These are phyloP conservation scores for Drosophila pectinifera DNA, from an alignment of 1,140 invertebrate species.

Conservation along the genomic window DNA sequence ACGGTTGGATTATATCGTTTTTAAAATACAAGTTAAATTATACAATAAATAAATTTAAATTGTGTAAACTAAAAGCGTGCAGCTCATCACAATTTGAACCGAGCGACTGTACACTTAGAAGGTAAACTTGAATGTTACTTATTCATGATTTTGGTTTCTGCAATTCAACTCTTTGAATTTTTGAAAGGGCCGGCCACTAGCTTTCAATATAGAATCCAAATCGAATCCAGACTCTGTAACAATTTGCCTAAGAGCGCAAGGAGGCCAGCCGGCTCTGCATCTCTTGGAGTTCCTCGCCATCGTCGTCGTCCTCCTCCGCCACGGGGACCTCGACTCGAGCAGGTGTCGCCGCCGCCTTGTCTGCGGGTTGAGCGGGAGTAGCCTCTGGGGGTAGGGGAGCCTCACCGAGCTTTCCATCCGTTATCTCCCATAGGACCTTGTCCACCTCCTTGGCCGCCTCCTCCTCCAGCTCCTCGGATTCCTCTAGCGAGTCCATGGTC, in stretches of 20 bases:
- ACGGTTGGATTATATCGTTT: slow-evolving; percentile 26
- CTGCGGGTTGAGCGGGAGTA: slow-evolving; percentile 87
- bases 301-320: slow-evolving; percentile 82
- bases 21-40: slow-evolving; percentile 66
- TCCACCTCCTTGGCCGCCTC: slow-evolving; percentile 97
- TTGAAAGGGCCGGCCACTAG: slow-evolving; percentile 31
- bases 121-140: slow-evolving; percentile 33
- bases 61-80: slow-evolving; percentile 41
- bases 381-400: slow-evolving; percentile 91
- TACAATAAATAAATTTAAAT: slow-evolving; percentile 70
- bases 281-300: slow-evolving; percentile 86
- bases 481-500: slow-evolving; percentile 96
- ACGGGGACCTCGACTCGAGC: slow-evolving; percentile 54
- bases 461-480: slow-evolving; percentile 96
- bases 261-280: slow-evolving; percentile 85
- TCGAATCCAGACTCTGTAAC: slow-evolving; percentile 44
- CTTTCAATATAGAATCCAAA: slow-evolving; percentile 32
- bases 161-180: slow-evolving; percentile 42
- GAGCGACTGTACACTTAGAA: slow-evolving; percentile 50
- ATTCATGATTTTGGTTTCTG: slow-evolving; percentile 55
- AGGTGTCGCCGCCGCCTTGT: slow-evolving; percentile 85
- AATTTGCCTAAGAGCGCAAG: slow-evolving; percentile 63
- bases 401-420: slow-evolving; percentile 95
- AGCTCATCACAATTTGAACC: slow-evolving; percentile 56
- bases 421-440: slow-evolving; percentile 98